phyloP scores from a whole-genome alignment of 2,888 invertebrate species.

The Apantesis nais region DNA sequence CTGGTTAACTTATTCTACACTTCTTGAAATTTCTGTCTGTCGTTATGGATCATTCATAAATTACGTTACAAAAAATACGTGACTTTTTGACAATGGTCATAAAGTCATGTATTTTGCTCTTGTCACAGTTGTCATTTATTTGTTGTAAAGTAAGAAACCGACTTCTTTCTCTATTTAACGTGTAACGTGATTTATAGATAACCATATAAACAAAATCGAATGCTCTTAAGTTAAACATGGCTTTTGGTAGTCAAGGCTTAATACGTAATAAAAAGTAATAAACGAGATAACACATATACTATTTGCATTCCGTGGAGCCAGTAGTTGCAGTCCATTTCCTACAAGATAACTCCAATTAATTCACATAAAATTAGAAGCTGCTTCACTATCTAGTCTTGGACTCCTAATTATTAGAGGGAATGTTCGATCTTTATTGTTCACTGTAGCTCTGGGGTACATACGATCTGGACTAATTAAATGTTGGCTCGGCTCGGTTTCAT shows the following conservation, averaged over 20 bases:
- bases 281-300: background rate
- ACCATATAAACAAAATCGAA: background rate
- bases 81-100: background rate
- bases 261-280: background rate
- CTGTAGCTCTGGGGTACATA: slow-evolving; percentile 61
- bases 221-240: background rate
- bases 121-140: background rate
- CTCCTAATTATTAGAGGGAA: slow-evolving; percentile 79
- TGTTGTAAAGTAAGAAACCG: background rate
- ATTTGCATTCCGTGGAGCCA: slow-evolving; percentile 4
- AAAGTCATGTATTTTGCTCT: background rate
- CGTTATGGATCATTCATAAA: background rate
- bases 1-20: background rate
- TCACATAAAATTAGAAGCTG: slow-evolving; percentile 72
- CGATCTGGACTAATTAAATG: slow-evolving; percentile 81
- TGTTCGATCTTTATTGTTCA: slow-evolving; percentile 83
- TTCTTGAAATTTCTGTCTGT: background rate
- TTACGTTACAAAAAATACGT: background rate
- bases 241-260: background rate
- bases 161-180: background rate
- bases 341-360: slow-evolving; percentile 74
- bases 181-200: background rate
- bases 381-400: slow-evolving; percentile 68
- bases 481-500: slow-evolving; percentile 64
- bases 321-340: slow-evolving; percentile 57